Evolutionary conservation across 2,113 vertebrate genomes (phyloP).

Genomic region (Lethenteron reissneri): DNA sequence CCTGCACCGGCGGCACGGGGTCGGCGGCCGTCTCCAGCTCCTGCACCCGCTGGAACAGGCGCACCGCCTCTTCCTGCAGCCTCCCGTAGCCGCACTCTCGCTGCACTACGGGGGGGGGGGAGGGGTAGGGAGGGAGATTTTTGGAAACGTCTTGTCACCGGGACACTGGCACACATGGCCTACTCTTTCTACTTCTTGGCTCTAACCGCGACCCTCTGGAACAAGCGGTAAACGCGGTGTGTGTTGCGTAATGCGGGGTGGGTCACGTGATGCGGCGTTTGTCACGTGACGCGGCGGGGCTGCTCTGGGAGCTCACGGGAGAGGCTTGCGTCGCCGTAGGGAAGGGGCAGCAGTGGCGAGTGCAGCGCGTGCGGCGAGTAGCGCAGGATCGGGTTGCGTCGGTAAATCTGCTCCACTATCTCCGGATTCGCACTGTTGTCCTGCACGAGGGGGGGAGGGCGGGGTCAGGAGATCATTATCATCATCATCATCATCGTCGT

Average conservation of each 20-base stretch:
- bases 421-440: constrained; percentile 82
- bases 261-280: too few species aligned
- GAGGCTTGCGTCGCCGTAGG: constrained; percentile 68
- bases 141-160: too few species aligned
- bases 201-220: too few species aligned
- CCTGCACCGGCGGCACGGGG: constrained; percentile 60
- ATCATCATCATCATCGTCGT: too few species aligned
- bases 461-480: too few species aligned
- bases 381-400: constrained; percentile 82
- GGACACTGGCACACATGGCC: too few species aligned
- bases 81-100: constrained; percentile 58
- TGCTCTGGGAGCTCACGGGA: constrained; percentile 22
- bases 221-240: too few species aligned
- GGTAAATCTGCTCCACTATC: constrained; percentile 87
- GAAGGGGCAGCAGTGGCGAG: constrained; percentile 63
- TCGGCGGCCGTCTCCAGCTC: constrained; percentile 61
- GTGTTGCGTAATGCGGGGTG: too few species aligned
- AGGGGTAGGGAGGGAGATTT: too few species aligned
- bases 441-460: constrained; percentile 17
- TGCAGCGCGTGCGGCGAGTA: constrained; percentile 73
- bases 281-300: too few species aligned
- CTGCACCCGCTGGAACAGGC: constrained; percentile 69
- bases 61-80: constrained; percentile 72
- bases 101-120: constrained; percentile 22
- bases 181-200: too few species aligned